Conservation (phyloP, 1,140 invertebrate species). For the Maniola jurtina region DNA sequence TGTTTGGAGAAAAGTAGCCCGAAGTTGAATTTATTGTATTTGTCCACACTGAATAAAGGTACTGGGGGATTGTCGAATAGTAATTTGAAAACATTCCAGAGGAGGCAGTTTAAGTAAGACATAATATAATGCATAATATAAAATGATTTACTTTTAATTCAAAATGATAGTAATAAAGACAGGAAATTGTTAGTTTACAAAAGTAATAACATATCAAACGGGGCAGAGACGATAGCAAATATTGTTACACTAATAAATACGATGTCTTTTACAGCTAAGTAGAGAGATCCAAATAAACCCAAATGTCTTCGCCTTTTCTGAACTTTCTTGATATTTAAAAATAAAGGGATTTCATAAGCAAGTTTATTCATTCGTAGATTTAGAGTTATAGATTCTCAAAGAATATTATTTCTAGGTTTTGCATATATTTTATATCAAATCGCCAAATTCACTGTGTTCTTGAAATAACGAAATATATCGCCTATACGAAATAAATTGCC, state of each 20-base stretch:
- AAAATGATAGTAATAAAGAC: too few species aligned
- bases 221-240: too few species aligned
- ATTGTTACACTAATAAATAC: background rate
- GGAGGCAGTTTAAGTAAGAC: too few species aligned
- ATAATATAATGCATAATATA: too few species aligned
- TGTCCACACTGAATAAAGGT: background rate
- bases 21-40: background rate
- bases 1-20: background rate
- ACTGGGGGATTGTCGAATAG: too few species aligned
- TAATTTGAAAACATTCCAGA: too few species aligned
- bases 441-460: conserved; percentile 49
- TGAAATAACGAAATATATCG: background rate
- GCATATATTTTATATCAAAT: conserved; percentile 1
- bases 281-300: background rate
- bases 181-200: too few species aligned
- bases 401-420: conserved; percentile 8
- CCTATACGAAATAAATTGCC: conserved; percentile 13
- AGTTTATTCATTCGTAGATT: background rate
- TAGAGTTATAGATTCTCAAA: conserved; percentile 1
- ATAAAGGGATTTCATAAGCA: background rate
- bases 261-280: background rate
- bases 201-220: too few species aligned
- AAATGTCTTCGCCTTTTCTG: background rate
- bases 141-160: too few species aligned
- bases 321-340: too few species aligned